Conservation (phyloP, 2,113 vertebrate genomes). For the Ariopsis seemanni region DNA sequence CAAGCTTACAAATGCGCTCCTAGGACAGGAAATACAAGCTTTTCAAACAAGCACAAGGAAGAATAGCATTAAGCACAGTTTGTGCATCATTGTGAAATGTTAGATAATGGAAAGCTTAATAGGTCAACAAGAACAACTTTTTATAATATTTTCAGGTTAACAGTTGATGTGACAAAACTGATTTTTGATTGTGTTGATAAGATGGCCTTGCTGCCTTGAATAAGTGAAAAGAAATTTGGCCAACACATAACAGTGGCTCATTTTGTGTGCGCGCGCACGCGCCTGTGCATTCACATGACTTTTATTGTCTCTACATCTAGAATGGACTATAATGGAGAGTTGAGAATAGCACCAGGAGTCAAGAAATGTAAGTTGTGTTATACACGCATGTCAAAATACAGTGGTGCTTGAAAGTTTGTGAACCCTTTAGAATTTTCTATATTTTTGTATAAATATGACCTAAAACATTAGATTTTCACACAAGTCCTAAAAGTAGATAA, state of each 20-base stretch:
- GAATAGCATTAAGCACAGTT: neutral
- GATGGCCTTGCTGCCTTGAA: neutral
- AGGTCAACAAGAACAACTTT: neutral
- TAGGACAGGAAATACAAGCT: neutral
- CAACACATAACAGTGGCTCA: neutral
- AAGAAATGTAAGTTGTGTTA: conserved; percentile 23
- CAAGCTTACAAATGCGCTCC: neutral
- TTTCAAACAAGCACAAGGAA: neutral
- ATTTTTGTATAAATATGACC: no score
- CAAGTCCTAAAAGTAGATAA: no score
- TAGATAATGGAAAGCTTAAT: no score
- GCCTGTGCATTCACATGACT: neutral
- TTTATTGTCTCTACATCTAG: neutral
- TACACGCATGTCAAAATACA: neutral
- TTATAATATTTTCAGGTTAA: neutral
- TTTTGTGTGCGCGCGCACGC: neutral
- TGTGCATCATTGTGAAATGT: no score
- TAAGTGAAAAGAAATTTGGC: neutral
- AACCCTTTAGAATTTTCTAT: no score
- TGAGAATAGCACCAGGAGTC: conserved; percentile 9
- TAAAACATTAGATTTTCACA: no score
- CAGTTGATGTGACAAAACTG: no score
- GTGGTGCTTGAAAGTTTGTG: no score
- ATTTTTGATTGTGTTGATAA: neutral
- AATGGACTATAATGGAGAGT: neutral